Evolutionary conservation across 2,888 invertebrate genomes (phyloP).

Genomic region (Callyntrura guangdongensis): DNA sequence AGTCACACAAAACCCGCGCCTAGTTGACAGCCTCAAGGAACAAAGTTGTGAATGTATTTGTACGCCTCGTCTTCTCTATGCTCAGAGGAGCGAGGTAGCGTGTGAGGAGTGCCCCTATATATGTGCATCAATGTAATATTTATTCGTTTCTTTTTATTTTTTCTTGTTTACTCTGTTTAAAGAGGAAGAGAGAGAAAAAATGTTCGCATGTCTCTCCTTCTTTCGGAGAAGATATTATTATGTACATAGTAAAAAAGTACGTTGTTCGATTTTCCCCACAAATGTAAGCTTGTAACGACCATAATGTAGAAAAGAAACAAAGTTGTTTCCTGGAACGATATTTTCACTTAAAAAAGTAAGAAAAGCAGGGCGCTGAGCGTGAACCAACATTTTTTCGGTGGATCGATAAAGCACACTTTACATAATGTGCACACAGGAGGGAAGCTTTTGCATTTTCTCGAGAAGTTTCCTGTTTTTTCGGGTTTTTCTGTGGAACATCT

Average conservation of each 20-base stretch:
- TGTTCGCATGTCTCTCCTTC: not conserved
- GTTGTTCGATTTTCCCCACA: not conserved
- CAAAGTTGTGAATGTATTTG: slow-evolving; percentile 75
- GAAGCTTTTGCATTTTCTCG: not conserved
- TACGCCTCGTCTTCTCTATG: slow-evolving; percentile 39
- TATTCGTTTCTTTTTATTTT: slow-evolving; percentile 30
- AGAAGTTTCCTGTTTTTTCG: slow-evolving; percentile 6
- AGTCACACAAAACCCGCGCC: slow-evolving; percentile 81
- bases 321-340: slow-evolving; percentile 75
- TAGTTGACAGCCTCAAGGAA: slow-evolving; percentile 80
- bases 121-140: not conserved
- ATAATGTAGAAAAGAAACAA: slow-evolving; percentile 64
- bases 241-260: not conserved
- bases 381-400: slow-evolving; percentile 20
- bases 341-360: slow-evolving; percentile 56
- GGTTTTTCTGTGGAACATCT: too few species aligned
- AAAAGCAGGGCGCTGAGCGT: not conserved
- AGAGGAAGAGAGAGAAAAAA: slow-evolving; percentile 27
- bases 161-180: not conserved
- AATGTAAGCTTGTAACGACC: slow-evolving; percentile 9
- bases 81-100: not conserved
- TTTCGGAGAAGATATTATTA: not conserved
- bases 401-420: slow-evolving; percentile 56
- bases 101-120: not conserved
- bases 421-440: not conserved